Evolutionary conservation across 2,797 vertebrate species (phyloP).

Genomic region (Gambelia wislizenii): DNA sequence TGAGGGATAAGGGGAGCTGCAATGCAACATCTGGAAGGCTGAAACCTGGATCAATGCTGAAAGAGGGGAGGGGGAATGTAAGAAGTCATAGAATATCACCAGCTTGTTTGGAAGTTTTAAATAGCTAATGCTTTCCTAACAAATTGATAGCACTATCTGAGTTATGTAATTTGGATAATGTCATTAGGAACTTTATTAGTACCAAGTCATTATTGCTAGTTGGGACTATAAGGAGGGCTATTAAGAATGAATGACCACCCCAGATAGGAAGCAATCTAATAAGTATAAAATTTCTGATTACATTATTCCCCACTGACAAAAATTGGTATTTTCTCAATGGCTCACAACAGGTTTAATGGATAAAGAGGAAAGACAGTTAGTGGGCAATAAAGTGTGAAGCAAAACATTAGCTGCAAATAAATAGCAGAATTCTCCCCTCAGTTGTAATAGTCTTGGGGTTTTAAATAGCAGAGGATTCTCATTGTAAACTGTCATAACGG

Average conservation of each 20-base stretch:
- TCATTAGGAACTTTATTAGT: conserved; percentile 70
- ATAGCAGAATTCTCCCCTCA: conserved; percentile 56
- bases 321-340: conserved; percentile 57
- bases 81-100: conserved; percentile 25
- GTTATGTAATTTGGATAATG: conserved; percentile 66
- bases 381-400: conserved; percentile 66
- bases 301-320: conserved; percentile 62
- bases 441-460: conserved; percentile 53
- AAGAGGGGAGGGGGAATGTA: neutral
- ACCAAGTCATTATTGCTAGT: conserved; percentile 68
- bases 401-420: conserved; percentile 70
- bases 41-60: neutral
- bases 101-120: conserved; percentile 53
- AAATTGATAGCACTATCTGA: conserved; percentile 54
- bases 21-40: neutral
- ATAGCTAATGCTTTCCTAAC: conserved; percentile 56
- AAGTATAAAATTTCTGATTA: conserved; percentile 66
- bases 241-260: conserved; percentile 68
- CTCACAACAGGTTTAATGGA: conserved; percentile 64
- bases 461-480: conserved; percentile 30
- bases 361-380: conserved; percentile 43
- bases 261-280: conserved; percentile 63
- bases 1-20: neutral
- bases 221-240: conserved; percentile 45
- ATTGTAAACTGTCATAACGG: conserved; percentile 35